Conservation (phyloP, 1,140 invertebrate species). For the Formica selysi region DNA sequence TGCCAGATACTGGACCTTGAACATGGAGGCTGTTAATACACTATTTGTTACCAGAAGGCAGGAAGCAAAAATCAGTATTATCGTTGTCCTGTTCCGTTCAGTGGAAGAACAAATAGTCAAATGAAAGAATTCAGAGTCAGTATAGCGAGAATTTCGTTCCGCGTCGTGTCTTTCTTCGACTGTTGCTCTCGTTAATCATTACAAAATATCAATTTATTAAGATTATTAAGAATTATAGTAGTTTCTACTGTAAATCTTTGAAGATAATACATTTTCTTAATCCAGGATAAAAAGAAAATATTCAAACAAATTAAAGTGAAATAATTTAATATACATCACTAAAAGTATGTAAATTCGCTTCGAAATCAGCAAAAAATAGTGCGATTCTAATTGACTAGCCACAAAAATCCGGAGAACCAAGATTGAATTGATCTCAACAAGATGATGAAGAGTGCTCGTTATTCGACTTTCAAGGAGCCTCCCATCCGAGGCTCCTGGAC, state of each 20-base stretch:
- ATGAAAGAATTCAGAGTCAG: constrained; percentile 56
- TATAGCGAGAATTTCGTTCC: constrained; percentile 47
- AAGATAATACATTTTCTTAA: not conserved
- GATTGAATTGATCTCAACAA: not conserved
- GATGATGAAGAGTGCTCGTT: constrained; percentile 64
- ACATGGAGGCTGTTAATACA: constrained; percentile 37
- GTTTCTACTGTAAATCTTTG: not conserved
- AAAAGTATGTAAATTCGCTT: not conserved
- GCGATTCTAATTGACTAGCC: not conserved
- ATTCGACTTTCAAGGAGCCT: constrained; percentile 69
- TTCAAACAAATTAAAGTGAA: not conserved
- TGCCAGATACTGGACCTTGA: constrained; percentile 66
- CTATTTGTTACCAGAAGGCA: constrained; percentile 40
- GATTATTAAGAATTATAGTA: not conserved
- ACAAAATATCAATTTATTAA: not conserved
- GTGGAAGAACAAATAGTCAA: constrained; percentile 43
- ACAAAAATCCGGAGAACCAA: not conserved
- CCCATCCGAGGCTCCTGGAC: constrained; percentile 39
- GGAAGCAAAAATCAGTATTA: constrained; percentile 75
- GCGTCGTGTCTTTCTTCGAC: not conserved
- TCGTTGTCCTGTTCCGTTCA: constrained; percentile 66
- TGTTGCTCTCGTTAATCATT: not conserved
- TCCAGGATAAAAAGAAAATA: not conserved
- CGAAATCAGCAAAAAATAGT: not conserved
- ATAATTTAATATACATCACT: too few species aligned